Evolutionary conservation across 2,888 invertebrate genomes (phyloP).

Genomic region (Biston stratarius): DNA sequence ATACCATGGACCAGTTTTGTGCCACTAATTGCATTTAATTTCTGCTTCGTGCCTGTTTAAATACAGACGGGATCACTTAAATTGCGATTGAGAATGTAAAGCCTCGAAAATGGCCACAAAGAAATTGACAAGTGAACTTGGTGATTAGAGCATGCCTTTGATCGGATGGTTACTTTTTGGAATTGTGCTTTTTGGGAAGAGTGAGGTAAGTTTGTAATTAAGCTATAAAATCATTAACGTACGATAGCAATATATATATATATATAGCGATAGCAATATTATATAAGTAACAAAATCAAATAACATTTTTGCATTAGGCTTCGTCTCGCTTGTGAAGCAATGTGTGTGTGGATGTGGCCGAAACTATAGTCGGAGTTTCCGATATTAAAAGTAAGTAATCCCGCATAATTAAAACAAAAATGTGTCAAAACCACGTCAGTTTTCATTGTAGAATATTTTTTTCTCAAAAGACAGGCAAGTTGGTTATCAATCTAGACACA

Average conservation of each 20-base stretch:
- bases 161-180: conserved; percentile 17
- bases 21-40: conserved; percentile 82
- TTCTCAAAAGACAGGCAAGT: too few relatives aligned
- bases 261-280: too few relatives aligned
- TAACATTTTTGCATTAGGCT: too few relatives aligned
- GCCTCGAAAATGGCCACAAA: conserved; percentile 31
- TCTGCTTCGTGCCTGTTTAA: conserved; percentile 79
- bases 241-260: too few relatives aligned
- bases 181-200: conserved; percentile 24
- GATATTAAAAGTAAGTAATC: too few relatives aligned
- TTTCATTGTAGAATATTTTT: too few relatives aligned
- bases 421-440: too few relatives aligned
- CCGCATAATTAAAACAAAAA: too few relatives aligned
- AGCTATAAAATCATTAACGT: not conserved
- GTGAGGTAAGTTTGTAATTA: conserved; percentile 33
- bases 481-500: not conserved
- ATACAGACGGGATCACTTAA: conserved; percentile 67
- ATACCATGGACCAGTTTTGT: conserved; percentile 77
- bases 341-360: too few relatives aligned
- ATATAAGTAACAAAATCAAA: too few relatives aligned
- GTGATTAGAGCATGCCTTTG: conserved; percentile 31
- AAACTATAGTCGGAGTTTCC: too few relatives aligned
- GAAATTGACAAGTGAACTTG: conserved; percentile 42
- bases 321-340: too few relatives aligned
- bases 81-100: conserved; percentile 58